Evolutionary conservation across 2,888 invertebrate species (phyloP).

Genomic region (Horisme vitalbata): DNA sequence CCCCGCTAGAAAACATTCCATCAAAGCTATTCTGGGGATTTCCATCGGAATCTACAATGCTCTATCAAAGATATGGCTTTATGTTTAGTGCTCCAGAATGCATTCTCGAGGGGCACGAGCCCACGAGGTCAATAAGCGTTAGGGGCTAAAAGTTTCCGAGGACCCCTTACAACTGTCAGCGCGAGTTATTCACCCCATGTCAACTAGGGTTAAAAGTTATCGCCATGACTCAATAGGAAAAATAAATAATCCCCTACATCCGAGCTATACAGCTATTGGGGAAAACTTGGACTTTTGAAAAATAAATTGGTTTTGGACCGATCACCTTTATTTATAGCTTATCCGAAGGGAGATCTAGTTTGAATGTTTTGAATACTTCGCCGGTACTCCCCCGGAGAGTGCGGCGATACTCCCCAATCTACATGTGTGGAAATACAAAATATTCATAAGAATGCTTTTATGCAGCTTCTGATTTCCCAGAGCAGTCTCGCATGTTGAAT

Average conservation of each 20-base stretch:
- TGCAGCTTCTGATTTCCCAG: slow-evolving; percentile 25
- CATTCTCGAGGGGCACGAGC: slow-evolving; percentile 55
- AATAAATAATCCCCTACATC: slow-evolving; percentile 60
- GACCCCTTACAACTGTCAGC: slow-evolving; percentile 71
- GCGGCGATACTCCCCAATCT: slow-evolving; percentile 16
- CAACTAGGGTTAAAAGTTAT: slow-evolving; percentile 74
- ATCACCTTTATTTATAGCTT: slow-evolving; percentile 26
- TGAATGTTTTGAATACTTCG: slow-evolving; percentile 23
- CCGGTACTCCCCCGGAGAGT: slow-evolving; percentile 6
- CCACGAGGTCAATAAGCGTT: slow-evolving; percentile 64
- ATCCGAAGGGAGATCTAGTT: slow-evolving; percentile 24
- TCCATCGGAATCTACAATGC: too few relatives aligned
- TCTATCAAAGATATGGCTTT: slow-evolving; percentile 51
- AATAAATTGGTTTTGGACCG: slow-evolving; percentile 41
- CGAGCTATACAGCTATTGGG: slow-evolving; percentile 25
- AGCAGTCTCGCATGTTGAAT: slow-evolving; percentile 18
- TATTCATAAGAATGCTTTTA: slow-evolving; percentile 31
- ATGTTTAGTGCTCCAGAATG: slow-evolving; percentile 56
- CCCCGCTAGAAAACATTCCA: slow-evolving; percentile 45
- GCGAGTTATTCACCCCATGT: slow-evolving; percentile 71
- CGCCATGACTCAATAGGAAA: slow-evolving; percentile 58
- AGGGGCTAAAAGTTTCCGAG: slow-evolving; percentile 57
- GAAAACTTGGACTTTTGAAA: slow-evolving; percentile 42
- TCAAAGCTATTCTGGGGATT: slow-evolving; percentile 55
- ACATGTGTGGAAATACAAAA: slow-evolving; percentile 28